Conservation (phyloP, 2,113 vertebrate species). For the Catharus minimus region DNA sequence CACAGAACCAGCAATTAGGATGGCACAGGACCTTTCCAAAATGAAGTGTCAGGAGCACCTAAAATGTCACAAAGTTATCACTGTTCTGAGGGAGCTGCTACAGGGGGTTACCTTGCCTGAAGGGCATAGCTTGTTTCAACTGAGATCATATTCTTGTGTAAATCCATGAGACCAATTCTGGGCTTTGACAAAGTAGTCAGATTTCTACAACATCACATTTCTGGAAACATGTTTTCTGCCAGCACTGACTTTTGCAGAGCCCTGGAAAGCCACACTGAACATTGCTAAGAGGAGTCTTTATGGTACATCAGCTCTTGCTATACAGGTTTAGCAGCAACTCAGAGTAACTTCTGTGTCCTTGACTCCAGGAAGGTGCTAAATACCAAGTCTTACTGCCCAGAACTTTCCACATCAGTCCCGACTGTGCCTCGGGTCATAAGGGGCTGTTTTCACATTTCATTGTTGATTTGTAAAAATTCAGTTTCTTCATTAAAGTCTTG, state of each 20-base stretch:
- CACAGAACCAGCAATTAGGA: not conserved
- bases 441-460: not conserved
- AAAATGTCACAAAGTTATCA: not conserved
- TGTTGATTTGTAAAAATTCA: not conserved
- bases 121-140: not conserved
- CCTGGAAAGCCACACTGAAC: not conserved
- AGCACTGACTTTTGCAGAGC: not conserved
- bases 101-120: not conserved
- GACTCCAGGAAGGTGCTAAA: not conserved
- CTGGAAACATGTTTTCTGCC: not conserved
- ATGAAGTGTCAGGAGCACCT: not conserved
- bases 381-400: not conserved
- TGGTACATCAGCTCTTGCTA: not conserved
- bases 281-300: not conserved
- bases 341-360: not conserved
- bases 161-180: not conserved
- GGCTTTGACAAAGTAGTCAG: not conserved
- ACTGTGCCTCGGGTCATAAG: not conserved
- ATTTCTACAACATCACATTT: not conserved
- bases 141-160: not conserved
- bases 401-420: accelerated
- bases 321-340: not conserved
- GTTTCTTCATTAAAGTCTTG: not conserved
- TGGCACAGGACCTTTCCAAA: not conserved
- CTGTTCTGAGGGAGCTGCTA: not conserved